phyloP scores from a whole-genome alignment of 2,888 invertebrate genomes.

The Pyrochroa serraticornis region DNA sequence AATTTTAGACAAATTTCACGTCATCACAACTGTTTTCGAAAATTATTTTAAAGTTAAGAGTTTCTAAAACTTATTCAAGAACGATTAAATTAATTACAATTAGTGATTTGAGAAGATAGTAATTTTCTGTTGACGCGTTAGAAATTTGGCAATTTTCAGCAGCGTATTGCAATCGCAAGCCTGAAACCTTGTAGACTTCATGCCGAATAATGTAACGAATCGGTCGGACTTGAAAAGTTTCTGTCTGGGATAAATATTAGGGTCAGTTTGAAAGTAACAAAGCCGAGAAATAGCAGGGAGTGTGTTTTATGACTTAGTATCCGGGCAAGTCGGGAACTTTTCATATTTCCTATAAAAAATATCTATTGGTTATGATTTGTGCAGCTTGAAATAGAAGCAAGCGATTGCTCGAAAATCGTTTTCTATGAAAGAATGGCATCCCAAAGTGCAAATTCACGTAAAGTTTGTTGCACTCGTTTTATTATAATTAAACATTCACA shows the following conservation, averaged over 20 bases:
- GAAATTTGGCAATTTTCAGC: too few relatives aligned
- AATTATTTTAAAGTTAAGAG: too few relatives aligned
- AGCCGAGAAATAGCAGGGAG: conserved; percentile 37
- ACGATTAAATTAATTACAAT: too few relatives aligned
- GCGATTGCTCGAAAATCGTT: conserved; percentile 23
- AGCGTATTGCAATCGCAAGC: conserved; percentile 6
- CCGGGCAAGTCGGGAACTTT: conserved; percentile 42
- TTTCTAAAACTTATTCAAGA: too few relatives aligned
- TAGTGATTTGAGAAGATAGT: too few relatives aligned
- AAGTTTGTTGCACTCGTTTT: too few relatives aligned
- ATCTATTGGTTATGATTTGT: conserved; percentile 41
- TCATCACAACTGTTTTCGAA: too few relatives aligned
- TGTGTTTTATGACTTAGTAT: conserved; percentile 43
- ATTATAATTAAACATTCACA: too few relatives aligned
- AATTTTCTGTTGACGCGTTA: too few relatives aligned
- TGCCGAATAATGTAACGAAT: conserved; percentile 40
- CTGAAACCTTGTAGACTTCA: conserved; percentile 33
- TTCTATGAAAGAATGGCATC: neutral
- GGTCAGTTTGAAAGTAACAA: conserved; percentile 46
- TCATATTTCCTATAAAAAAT: conserved; percentile 43
- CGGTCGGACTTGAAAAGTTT: conserved; percentile 26
- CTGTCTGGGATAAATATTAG: conserved; percentile 43
- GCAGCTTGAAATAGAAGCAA: conserved; percentile 35
- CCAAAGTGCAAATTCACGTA: too few relatives aligned
- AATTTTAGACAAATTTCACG: too few relatives aligned